Conservation (phyloP, 2,797 vertebrate genomes). For the Brachymystax lenok region DNA sequence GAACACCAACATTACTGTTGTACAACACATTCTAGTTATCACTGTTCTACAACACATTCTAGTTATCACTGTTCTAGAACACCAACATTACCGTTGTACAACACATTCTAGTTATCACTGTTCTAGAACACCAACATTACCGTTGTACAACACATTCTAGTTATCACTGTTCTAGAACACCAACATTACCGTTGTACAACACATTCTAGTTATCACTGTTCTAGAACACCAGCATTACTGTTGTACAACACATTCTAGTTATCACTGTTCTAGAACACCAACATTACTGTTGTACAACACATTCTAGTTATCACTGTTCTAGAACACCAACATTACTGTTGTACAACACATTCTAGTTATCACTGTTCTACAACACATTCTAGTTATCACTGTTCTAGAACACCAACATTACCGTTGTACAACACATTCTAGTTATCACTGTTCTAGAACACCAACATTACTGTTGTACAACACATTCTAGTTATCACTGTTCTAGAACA, state of each 20-base stretch:
- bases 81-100: too few species aligned
- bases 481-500: too few species aligned
- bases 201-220: conserved; percentile 5
- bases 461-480: not conserved
- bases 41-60: not conserved
- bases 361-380: not conserved
- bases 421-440: conserved; percentile 65
- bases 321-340: too few species aligned
- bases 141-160: too few species aligned
- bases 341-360: not conserved
- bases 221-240: too few species aligned
- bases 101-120: conserved; percentile 90
- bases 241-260: conserved; percentile 3
- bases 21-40: not conserved
- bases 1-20: too few species aligned
- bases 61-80: not conserved
- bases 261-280: not conserved
- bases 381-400: not conserved
- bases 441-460: conserved; percentile 43
- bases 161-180: conserved; percentile 85
- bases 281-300: too few species aligned
- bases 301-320: not conserved
- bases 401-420: too few species aligned
- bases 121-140: too few species aligned
- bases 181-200: too few species aligned